Percentiles rank a stretch among this genome's conserved stretches.
Evolutionary conservation across 1,140 invertebrate genomes (phyloP).

Genomic region (Zaprionus lachaisei): DNA sequence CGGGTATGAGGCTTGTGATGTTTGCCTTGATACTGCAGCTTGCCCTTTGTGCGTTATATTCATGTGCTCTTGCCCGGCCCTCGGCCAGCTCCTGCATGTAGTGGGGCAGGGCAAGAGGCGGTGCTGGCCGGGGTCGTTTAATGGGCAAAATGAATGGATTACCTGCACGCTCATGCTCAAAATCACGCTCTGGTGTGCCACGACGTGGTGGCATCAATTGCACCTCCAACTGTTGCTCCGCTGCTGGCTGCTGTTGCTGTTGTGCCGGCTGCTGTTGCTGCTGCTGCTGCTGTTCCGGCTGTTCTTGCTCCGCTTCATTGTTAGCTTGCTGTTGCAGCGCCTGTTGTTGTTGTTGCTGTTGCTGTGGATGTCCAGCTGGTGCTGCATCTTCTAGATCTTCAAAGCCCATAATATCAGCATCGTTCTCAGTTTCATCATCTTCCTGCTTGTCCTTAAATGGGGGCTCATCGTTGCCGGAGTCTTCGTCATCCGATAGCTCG

Average conservation of each 20-base stretch:
- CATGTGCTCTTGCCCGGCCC: constrained; percentile 61
- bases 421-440: constrained; percentile 84
- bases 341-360: constrained; percentile 11
- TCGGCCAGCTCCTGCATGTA: constrained; percentile 71
- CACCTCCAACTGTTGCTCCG: constrained; percentile 31
- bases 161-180: constrained; percentile 52
- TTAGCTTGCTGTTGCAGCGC: constrained; percentile 15
- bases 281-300: constrained; percentile 8
- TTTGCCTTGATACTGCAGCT: constrained; percentile 26
- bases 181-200: constrained; percentile 61
- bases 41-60: constrained; percentile 46
- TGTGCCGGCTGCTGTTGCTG: constrained; percentile 10
- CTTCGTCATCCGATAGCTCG: constrained; percentile 95
- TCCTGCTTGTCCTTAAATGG: constrained; percentile 86
- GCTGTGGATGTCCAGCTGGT: constrained; percentile 36
- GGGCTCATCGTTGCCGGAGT: constrained; percentile 97
- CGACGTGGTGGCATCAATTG: constrained; percentile 21
- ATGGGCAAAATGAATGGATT: constrained; percentile 72
- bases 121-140: constrained; percentile 66
- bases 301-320: constrained; percentile 18
- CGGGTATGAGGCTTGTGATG: constrained; percentile 66
- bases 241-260: constrained; percentile 11
- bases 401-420: constrained; percentile 77
- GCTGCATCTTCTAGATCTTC: constrained; percentile 71
- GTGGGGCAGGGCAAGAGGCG: constrained; percentile 66